Percentiles rank a stretch among this genome's conserved stretches.
These are phyloP conservation scores for Petrosia ficiformis DNA, from an alignment of 37 sponge, comb jelly and placozoan species.

Conservation along the genomic window DNA sequence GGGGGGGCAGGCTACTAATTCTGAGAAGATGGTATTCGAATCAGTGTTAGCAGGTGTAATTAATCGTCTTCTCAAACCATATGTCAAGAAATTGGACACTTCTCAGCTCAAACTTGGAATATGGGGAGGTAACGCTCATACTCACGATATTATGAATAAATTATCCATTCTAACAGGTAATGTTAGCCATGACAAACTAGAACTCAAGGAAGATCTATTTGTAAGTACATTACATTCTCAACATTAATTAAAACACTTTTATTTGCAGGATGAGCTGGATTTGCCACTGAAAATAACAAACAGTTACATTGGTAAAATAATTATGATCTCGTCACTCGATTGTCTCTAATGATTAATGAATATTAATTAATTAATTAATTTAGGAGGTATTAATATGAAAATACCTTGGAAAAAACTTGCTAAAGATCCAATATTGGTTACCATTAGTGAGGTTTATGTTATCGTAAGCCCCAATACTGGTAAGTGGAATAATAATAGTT, in stretches of 20 bases:
- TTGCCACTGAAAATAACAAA: constrained; percentile 56
- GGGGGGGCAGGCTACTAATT: too few relatives aligned
- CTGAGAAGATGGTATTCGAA: constrained; percentile 93
- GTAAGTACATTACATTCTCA: constrained; percentile 55
- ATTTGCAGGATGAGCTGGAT: constrained; percentile 40
- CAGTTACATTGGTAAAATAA: constrained; percentile 64
- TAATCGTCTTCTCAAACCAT: constrained; percentile 81
- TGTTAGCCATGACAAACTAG: constrained; percentile 67
- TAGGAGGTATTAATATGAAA: constrained; percentile 68
- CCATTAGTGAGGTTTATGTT: constrained; percentile 72
- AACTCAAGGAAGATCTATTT: constrained; percentile 81
- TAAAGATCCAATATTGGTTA: constrained; percentile 61
- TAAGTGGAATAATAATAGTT: constrained; percentile 6
- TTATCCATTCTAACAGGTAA: constrained; percentile 45
- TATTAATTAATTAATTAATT: not conserved
- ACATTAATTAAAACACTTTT: not conserved
- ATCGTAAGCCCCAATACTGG: constrained; percentile 53
- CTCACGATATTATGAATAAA: not conserved
- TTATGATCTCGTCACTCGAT: too few relatives aligned
- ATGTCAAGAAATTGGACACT: constrained; percentile 80
- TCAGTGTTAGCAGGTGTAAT: constrained; percentile 73
- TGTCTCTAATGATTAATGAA: too few relatives aligned
- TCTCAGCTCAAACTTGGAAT: constrained; percentile 82
- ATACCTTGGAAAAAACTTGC: constrained; percentile 87
- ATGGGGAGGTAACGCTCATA: constrained; percentile 68